Conservation (phyloP, 2,797 vertebrate genomes). For the Centropyge bicolor region DNA sequence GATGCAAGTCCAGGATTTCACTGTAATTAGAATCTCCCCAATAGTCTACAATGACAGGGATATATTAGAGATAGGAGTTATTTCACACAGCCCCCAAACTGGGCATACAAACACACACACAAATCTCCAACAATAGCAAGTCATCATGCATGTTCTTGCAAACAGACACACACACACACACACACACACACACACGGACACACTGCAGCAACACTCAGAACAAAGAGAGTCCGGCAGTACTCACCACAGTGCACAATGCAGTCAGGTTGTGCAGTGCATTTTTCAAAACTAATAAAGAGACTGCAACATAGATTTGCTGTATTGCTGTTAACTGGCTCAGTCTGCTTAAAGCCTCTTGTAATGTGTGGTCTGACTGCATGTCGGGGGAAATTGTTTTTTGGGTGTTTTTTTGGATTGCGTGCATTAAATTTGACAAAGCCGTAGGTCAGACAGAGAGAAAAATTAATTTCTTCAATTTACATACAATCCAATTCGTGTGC, state of each 20-base stretch:
- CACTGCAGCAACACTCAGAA: conserved; percentile 65
- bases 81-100: conserved; percentile 84
- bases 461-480: conserved; percentile 10
- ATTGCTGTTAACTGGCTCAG: conserved; percentile 66
- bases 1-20: conserved; percentile 99
- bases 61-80: conserved; percentile 96
- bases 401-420: neutral
- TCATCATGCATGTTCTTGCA: conserved; percentile 84
- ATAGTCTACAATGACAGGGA: conserved; percentile 99
- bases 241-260: conserved; percentile 69
- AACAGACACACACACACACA: conserved; percentile 30
- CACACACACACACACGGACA: conserved; percentile 45
- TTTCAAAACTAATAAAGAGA: conserved; percentile 59
- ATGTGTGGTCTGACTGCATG: neutral
- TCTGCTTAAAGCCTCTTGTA: conserved; percentile 32
- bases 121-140: conserved; percentile 65
- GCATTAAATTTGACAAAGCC: conserved; percentile 32
- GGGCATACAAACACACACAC: conserved; percentile 66
- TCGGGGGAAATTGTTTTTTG: neutral
- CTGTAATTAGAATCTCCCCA: conserved; percentile 99
- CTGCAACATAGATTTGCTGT: conserved; percentile 84
- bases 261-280: conserved; percentile 61
- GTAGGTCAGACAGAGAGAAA: conserved; percentile 2
- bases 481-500: neutral
- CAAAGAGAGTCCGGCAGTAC: conserved; percentile 72